These are phyloP conservation scores for Indicator indicator DNA, from an alignment of 2,113 vertebrate species.

Conservation along the genomic window DNA sequence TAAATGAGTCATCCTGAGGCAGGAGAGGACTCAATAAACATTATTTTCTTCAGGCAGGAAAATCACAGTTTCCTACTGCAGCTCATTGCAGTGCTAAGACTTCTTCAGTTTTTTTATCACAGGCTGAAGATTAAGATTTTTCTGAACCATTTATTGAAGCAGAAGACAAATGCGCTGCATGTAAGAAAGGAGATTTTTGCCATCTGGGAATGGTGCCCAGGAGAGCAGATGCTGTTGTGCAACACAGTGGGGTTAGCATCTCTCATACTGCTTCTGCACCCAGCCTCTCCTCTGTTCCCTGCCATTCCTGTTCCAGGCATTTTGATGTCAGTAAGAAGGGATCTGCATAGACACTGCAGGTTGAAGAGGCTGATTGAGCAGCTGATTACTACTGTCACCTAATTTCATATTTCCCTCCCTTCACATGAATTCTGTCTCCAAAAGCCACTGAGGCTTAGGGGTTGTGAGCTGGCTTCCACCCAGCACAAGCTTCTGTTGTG, in stretches of 20 bases:
- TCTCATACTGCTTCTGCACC: background rate
- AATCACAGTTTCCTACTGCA: background rate
- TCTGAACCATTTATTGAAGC: background rate
- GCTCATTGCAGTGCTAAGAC: background rate
- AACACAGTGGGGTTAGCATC: background rate
- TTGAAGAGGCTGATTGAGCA: background rate
- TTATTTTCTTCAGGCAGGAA: background rate
- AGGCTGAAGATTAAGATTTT: background rate
- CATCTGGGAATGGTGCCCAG: background rate
- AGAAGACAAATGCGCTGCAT: background rate
- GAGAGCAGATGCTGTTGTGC: conserved; percentile 3
- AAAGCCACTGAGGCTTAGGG: background rate
- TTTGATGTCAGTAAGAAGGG: background rate
- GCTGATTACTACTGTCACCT: background rate
- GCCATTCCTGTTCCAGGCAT: background rate
- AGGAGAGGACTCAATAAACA: background rate
- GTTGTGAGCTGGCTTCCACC: background rate
- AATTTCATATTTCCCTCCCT: background rate
- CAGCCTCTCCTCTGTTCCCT: background rate
- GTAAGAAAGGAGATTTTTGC: background rate
- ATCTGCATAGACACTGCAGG: background rate
- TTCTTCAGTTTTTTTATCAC: background rate
- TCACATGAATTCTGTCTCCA: background rate
- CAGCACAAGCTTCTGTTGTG: background rate
- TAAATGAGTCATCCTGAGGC: background rate